These are phyloP conservation scores for Parauchenoglanis ngamensis DNA, from an alignment of 2,797 vertebrate species.

Conservation along the genomic window DNA sequence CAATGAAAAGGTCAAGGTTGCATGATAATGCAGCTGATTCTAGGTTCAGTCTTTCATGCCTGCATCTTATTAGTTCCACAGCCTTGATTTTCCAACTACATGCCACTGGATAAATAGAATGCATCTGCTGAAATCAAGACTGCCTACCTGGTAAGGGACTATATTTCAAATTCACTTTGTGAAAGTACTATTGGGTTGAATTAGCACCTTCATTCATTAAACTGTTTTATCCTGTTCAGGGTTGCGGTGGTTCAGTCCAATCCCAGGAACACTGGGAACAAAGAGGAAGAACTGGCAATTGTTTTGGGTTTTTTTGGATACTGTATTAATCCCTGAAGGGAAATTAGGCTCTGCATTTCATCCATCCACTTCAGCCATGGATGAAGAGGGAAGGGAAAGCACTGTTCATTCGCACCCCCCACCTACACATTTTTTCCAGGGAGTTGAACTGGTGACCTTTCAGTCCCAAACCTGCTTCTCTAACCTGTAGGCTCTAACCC, in stretches of 20 bases:
- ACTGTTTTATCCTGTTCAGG: no score
- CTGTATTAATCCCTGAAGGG: no score
- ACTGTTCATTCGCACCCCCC: no score
- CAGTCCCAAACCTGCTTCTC: no score
- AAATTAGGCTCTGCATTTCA: no score
- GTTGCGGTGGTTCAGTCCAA: not conserved
- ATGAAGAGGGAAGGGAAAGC: no score
- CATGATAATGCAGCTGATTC: slow-evolving; percentile 16
- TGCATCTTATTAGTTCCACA: not conserved
- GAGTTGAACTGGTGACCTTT: no score
- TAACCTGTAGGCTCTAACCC: no score
- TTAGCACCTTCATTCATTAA: not conserved
- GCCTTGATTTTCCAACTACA: not conserved
- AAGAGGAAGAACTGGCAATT: not conserved
- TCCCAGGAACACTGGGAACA: no score
- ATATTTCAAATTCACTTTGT: not conserved
- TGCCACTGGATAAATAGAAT: not conserved
- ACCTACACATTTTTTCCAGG: no score
- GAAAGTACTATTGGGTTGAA: not conserved
- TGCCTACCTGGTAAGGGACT: not conserved
- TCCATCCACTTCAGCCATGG: no score
- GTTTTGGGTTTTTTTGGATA: no score
- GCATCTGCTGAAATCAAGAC: not conserved
- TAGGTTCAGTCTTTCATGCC: not conserved
- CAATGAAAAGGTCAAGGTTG: not conserved